These are phyloP conservation scores for Syngnathus rostellatus DNA, from an alignment of 2,797 vertebrate species.

Conservation along the genomic window DNA sequence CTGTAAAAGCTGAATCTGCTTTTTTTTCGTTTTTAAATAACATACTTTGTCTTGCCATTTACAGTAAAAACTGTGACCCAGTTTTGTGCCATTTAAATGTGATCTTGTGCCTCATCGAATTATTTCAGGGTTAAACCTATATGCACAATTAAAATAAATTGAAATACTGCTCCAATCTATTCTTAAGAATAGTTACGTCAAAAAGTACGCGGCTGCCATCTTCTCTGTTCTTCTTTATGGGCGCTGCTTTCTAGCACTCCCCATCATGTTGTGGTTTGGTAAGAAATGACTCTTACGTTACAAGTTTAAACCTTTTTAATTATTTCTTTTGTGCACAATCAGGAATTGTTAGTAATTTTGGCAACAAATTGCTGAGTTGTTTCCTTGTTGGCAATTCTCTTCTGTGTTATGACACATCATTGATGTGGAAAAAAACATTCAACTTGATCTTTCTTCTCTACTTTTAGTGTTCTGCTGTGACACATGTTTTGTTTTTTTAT, in stretches of 20 bases:
- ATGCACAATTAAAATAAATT: not conserved
- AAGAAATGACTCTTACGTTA: slow-evolving; percentile 50
- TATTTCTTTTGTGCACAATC: slow-evolving; percentile 18
- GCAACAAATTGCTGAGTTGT: not conserved
- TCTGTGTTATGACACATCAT: slow-evolving; percentile 24
- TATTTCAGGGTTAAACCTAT: not conserved
- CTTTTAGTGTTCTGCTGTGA: not conserved
- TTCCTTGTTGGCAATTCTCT: slow-evolving; percentile 16
- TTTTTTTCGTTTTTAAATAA: not conserved
- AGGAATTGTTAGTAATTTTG: not conserved
- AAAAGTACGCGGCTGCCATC: no score
- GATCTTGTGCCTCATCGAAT: not conserved
- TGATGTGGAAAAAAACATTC: not conserved
- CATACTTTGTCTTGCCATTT: not conserved
- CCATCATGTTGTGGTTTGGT: slow-evolving; percentile 49
- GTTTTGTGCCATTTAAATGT: not conserved
- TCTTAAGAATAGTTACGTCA: not conserved
- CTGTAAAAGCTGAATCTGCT: not conserved
- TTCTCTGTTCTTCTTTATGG: not conserved
- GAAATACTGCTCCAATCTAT: not conserved
- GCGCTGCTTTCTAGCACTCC: not conserved
- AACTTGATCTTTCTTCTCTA: not conserved
- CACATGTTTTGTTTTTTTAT: not conserved
- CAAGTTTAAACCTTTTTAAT: slow-evolving; percentile 22
- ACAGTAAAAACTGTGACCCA: not conserved